Percentiles rank a stretch among this genome's conserved stretches.
phyloP scores from a whole-genome alignment of 2,113 vertebrate species.

The Setophaga petechia region DNA sequence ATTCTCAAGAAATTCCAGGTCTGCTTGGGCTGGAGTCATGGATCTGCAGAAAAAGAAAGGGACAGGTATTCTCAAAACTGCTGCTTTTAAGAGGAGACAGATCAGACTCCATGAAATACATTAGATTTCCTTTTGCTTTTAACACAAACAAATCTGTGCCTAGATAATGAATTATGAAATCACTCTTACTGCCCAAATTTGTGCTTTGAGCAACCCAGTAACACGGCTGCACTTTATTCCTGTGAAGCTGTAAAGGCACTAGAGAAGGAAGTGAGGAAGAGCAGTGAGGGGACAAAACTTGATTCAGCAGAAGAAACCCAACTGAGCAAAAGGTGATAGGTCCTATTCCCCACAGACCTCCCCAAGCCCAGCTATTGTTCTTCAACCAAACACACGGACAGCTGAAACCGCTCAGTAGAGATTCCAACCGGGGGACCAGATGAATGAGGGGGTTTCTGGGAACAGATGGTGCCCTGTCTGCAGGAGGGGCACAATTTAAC shows the following conservation, averaged over 20 bases:
- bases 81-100: neutral
- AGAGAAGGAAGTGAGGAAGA: neutral
- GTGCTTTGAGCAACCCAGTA: neutral
- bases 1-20: conserved; percentile 97
- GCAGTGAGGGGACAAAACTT: neutral
- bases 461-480: conserved; percentile 70
- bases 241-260: neutral
- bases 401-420: conserved; percentile 45
- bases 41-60: conserved; percentile 74
- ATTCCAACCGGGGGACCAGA: conserved; percentile 22
- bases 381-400: conserved; percentile 29
- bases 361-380: conserved; percentile 47
- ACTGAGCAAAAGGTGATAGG: neutral
- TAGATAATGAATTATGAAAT: neutral
- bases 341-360: neutral
- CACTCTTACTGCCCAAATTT: neutral
- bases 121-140: neutral
- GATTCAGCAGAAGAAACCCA: neutral
- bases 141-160: neutral
- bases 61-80: neutral
- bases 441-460: conserved; percentile 56
- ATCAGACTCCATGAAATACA: neutral
- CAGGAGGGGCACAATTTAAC: conserved; percentile 52
- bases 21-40: conserved; percentile 96
- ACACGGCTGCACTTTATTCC: neutral